Evolutionary conservation across 2,888 invertebrate species (phyloP).

Genomic region (Phortica okadai): DNA sequence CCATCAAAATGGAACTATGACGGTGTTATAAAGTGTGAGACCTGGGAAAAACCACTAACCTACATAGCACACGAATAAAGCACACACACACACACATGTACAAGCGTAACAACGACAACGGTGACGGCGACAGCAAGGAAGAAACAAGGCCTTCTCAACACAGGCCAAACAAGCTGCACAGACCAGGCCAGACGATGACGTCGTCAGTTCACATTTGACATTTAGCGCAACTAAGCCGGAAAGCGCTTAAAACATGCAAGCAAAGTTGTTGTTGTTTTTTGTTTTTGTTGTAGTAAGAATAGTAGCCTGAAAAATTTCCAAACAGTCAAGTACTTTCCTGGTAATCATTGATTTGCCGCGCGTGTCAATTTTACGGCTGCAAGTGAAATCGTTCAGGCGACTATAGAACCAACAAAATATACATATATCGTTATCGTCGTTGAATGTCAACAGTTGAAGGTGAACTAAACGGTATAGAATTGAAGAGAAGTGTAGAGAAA

Average conservation of each 20-base stretch:
- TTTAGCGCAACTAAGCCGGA: conserved; percentile 14
- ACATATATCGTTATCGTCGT: not conserved
- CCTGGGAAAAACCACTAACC: conserved; percentile 32
- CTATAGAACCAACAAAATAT: not conserved
- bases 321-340: not conserved
- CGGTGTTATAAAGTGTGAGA: not conserved
- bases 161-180: not conserved
- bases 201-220: conserved; percentile 37
- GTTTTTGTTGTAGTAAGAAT: not conserved
- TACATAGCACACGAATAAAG: not conserved
- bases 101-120: no score
- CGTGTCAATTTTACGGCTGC: conserved; percentile 31
- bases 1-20: not conserved
- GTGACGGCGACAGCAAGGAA: not conserved
- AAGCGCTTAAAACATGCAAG: not conserved
- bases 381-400: not conserved
- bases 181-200: conserved; percentile 25
- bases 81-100: not conserved
- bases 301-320: not conserved
- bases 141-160: not conserved
- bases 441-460: conserved; percentile 29
- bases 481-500: not conserved
- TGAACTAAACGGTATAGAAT: not conserved
- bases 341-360: conserved; percentile 25
- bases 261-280: not conserved